Percentiles rank a stretch among this genome's conserved stretches.
Conservation (phyloP, 2,113 vertebrate species). For the Oryzias curvinotus region DNA sequence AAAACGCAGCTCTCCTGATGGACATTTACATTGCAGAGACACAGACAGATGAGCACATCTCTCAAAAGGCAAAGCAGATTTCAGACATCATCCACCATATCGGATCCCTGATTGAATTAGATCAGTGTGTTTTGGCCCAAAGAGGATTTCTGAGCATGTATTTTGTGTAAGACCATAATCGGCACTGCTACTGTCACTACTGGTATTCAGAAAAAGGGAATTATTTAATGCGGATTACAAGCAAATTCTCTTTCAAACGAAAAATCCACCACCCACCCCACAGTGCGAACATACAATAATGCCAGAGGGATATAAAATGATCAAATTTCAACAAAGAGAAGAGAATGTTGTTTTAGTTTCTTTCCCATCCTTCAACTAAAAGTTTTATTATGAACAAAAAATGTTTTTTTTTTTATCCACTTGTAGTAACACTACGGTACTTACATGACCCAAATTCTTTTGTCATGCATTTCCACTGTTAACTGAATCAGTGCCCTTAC, state of each 20-base stretch:
- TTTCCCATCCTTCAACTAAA: slow-evolving; percentile 2
- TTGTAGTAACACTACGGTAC: slow-evolving; percentile 24
- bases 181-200: slow-evolving; percentile 42
- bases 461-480: slow-evolving; percentile 23
- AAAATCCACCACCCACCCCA: slow-evolving; percentile 22
- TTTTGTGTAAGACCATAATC: slow-evolving; percentile 66
- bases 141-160: slow-evolving; percentile 59
- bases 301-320: slow-evolving; percentile 12
- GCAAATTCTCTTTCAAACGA: slow-evolving; percentile 15
- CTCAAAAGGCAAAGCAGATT: slow-evolving; percentile 52
- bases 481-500: slow-evolving; percentile 45
- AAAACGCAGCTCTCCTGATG: slow-evolving; percentile 26
- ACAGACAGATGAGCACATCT: slow-evolving; percentile 11
- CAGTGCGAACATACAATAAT: slow-evolving; percentile 10
- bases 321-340: slow-evolving; percentile 19
- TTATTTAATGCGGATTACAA: slow-evolving; percentile 61
- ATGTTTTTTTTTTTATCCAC: slow-evolving; percentile 1
- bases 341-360: slow-evolving; percentile 6
- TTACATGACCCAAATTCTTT: slow-evolving; percentile 21
- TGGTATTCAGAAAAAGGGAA: slow-evolving; percentile 46
- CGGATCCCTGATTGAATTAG: slow-evolving; percentile 71
- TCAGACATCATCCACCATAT: slow-evolving; percentile 49
- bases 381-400: slow-evolving; percentile 14
- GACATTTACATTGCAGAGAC: slow-evolving; percentile 10
- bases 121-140: slow-evolving; percentile 67